Percentiles rank a stretch among this genome's conserved stretches.
These are phyloP conservation scores for Osmerus eperlanus DNA, from an alignment of 2,113 vertebrate species.

Conservation along the genomic window DNA sequence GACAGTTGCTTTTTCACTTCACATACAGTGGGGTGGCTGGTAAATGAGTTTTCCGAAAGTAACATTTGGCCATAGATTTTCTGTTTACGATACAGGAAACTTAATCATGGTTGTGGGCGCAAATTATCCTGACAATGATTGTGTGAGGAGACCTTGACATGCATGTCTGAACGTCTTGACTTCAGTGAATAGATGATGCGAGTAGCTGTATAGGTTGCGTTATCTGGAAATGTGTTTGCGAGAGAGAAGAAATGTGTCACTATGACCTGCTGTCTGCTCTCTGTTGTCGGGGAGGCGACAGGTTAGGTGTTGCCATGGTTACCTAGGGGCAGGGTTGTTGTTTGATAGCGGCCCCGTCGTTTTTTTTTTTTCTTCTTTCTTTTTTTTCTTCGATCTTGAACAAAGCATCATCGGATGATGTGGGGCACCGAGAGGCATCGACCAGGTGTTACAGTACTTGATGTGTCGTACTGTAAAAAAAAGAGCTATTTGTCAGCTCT, in stretches of 20 bases:
- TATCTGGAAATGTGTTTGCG: slow-evolving; percentile 34
- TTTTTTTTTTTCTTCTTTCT: too few relatives aligned
- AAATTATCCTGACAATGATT: too few relatives aligned
- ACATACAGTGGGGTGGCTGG: too few relatives aligned
- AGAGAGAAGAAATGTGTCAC: slow-evolving; percentile 59
- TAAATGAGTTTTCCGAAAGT: too few relatives aligned
- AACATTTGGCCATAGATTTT: too few relatives aligned
- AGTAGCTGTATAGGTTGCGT: slow-evolving; percentile 9
- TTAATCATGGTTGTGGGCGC: too few relatives aligned
- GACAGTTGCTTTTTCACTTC: too few relatives aligned
- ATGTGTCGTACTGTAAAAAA: slow-evolving; percentile 33
- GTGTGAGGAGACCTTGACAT: background rate
- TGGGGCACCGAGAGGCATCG: background rate
- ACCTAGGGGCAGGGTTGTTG: slow-evolving; percentile 35
- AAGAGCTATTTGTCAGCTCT: slow-evolving; percentile 52
- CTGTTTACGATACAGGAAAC: too few relatives aligned
- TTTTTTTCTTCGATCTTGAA: too few relatives aligned
- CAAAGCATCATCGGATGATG: too few relatives aligned
- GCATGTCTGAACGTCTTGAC: slow-evolving; percentile 11
- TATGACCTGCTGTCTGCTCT: slow-evolving; percentile 64
- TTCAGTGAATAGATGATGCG: slow-evolving; percentile 23
- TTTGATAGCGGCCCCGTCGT: too few relatives aligned
- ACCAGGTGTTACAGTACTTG: slow-evolving; percentile 58
- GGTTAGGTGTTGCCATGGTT: slow-evolving; percentile 73
- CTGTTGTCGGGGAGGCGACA: slow-evolving; percentile 58